Conservation (phyloP, 1,140 invertebrate genomes). For the Apocrypta bakeri region DNA sequence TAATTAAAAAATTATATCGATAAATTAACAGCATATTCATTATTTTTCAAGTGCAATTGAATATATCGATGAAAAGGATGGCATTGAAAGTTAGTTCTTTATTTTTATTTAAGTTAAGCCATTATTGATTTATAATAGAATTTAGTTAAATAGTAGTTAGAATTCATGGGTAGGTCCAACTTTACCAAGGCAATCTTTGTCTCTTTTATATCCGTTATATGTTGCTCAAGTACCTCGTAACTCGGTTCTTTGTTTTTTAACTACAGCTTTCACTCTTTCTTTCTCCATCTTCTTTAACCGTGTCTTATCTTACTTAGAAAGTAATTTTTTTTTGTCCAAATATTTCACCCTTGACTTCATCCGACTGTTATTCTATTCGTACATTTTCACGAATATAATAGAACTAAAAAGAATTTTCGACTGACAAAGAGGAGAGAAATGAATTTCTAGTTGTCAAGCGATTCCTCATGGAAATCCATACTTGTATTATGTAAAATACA, state of each 20-base stretch:
- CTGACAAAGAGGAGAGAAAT: no score
- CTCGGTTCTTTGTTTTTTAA: background rate
- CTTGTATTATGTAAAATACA: conserved; percentile 21
- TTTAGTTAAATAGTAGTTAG: no score
- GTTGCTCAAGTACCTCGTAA: background rate
- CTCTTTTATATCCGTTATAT: background rate
- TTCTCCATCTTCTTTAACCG: background rate
- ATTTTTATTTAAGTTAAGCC: background rate
- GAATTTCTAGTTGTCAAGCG: background rate
- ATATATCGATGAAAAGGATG: no score
- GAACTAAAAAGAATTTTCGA: no score
- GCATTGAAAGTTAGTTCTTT: background rate
- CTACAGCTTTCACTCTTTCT: background rate
- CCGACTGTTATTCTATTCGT: no score
- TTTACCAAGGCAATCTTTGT: background rate
- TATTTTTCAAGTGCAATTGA: no score
- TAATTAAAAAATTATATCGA: no score
- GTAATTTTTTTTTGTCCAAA: background rate
- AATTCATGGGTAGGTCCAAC: background rate
- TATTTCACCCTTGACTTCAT: background rate
- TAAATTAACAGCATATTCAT: no score
- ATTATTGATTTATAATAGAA: background rate
- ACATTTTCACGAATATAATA: no score
- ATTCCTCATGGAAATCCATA: background rate
- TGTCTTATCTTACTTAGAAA: no score